Evolutionary conservation across 2,888 invertebrate species (phyloP), one percentile per base, ranked within the genome.

Genomic region (Drosophila mimica): DNA sequence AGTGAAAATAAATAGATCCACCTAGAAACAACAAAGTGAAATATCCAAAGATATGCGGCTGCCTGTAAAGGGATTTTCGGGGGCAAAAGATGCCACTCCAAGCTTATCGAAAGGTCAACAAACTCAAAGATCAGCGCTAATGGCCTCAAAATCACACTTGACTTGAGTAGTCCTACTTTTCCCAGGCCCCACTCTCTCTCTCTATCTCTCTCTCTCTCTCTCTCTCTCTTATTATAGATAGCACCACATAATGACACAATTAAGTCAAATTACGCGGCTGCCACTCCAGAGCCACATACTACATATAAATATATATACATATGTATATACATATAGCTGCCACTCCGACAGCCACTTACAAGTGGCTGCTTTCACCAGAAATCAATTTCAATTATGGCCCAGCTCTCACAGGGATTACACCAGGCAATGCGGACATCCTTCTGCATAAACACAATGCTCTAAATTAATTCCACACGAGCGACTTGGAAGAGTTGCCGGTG

Each of bases 391-490:
- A 85, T 77, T 81, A 79, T 70, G 56, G n/a, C 64, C 57, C 67
- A 53, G 28, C 78, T 77, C 80, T 62, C 86, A 88, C 91, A 89
- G 66, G 82, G 90, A 84, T 84, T 79, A 76, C 15, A 13, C n/a
- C 36, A 65, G 34, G 30, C 36, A 8, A 34, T 8, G 15, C 33
- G 25, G 15, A 33, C 59, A 69, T 64, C 74, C 82, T 62, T 56
- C 13, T 63, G 82, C 48, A 48, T 69, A 43, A 72, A 62, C 31
- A 87, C 91, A 87, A 91, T 91, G 70, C 72, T 61, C 68, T 63
- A n/a, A 68, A 86, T 92, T 87, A 86, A 72, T 91, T 82, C 83
- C 90, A 91, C 91, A 88, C 88, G 92, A 90, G 80, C 86, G 85
- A 76, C 59, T 83, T 82, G 80, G 86, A 92, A 92, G 91, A 91